Conservation (phyloP, 2,888 invertebrate species). For the Nemotelus pantherinus region DNA sequence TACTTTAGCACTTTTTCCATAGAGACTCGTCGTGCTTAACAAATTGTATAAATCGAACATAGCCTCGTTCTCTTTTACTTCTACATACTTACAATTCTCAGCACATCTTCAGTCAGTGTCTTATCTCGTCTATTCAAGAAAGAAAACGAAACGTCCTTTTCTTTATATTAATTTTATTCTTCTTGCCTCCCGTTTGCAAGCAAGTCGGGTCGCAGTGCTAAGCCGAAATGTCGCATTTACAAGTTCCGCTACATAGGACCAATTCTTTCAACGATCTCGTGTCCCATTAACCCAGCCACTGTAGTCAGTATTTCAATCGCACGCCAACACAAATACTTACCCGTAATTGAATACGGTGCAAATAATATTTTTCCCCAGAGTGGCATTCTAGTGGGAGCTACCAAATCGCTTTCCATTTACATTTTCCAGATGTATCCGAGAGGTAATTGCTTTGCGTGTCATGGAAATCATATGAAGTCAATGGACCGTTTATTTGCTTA, state of each 20-base stretch:
- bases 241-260: conserved; percentile 1
- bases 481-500: conserved; percentile 18
- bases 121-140: too few species aligned
- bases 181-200: background rate
- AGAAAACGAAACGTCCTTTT: background rate
- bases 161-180: background rate
- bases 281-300: background rate
- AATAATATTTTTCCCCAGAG: conserved; percentile 19
- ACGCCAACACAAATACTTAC: background rate
- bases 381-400: background rate
- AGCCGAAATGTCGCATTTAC: background rate
- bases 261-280: background rate
- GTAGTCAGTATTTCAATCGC: background rate
- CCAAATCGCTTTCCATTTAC: background rate
- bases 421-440: conserved; percentile 20
- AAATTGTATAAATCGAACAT: conserved; percentile 3
- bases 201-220: background rate
- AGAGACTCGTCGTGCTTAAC: background rate
- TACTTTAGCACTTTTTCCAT: too few species aligned
- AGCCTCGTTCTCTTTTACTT: background rate
- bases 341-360: conserved; percentile 22
- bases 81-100: too few species aligned
- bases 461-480: conserved; percentile 21
- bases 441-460: conserved; percentile 23
- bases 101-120: too few species aligned